Conservation (phyloP, 2,888 invertebrate genomes). For the Chloromyia formosa region DNA sequence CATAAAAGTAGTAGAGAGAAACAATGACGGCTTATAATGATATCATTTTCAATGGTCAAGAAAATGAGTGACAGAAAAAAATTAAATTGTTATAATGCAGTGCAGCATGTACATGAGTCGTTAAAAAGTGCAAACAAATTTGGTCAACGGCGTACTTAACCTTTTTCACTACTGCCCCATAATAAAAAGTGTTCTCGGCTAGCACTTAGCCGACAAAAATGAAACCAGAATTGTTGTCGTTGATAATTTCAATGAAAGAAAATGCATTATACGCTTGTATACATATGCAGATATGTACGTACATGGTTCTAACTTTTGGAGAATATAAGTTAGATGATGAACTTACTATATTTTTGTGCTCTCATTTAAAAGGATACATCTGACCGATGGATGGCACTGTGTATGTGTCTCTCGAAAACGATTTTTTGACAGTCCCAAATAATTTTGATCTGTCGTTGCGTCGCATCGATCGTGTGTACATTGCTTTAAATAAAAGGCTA, state of each 20-base stretch:
- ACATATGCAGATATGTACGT: too few relatives aligned
- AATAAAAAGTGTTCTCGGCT: background rate
- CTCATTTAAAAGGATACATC: too few relatives aligned
- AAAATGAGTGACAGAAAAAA: background rate
- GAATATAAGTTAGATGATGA: too few relatives aligned
- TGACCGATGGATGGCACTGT: too few relatives aligned
- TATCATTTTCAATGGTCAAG: conserved; percentile 1
- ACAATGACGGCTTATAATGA: conserved; percentile 13
- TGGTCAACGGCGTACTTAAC: conserved; percentile 33
- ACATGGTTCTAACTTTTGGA: too few relatives aligned
- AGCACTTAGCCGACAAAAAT: background rate
- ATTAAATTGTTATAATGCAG: conserved; percentile 27
- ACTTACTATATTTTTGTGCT: too few relatives aligned
- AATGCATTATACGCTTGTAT: background rate
- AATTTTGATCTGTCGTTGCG: too few relatives aligned
- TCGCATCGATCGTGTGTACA: too few relatives aligned
- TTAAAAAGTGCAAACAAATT: conserved; percentile 34
- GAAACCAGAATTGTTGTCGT: conserved; percentile 12
- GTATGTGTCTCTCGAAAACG: too few relatives aligned
- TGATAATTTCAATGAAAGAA: background rate
- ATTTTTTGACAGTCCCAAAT: too few relatives aligned
- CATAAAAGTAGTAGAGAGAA: conserved; percentile 7
- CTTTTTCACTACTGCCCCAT: conserved; percentile 10
- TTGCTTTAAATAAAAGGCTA: background rate
- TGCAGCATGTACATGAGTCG: background rate